phyloP scores from a whole-genome alignment of 2,797 vertebrate species.

The Sternarchorhynchus goeldii region DNA sequence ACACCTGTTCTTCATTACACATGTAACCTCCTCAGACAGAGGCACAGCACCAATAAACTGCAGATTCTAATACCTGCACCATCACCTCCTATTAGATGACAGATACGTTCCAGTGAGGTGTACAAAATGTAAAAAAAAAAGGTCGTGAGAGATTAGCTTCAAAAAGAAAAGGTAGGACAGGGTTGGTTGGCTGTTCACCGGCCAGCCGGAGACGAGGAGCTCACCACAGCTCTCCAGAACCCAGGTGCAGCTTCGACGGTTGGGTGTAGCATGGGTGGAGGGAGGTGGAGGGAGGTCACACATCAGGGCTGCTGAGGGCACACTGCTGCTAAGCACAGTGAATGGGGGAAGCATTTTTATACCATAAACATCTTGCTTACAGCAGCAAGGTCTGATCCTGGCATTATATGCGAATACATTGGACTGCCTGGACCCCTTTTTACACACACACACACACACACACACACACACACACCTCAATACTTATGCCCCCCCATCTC shows the following conservation, averaged over 20 bases:
- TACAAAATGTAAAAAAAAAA: neutral
- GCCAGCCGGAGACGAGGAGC: neutral
- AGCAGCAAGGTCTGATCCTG: constrained; percentile 86
- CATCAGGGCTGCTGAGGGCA: constrained; percentile 71
- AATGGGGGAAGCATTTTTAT: constrained; percentile 78
- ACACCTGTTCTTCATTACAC: constrained; percentile 27
- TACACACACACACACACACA: constrained; percentile 40
- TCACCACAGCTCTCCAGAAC: constrained; percentile 2
- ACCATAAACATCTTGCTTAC: constrained; percentile 86
- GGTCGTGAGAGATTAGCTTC: neutral
- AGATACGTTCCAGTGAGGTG: neutral
- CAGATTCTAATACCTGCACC: neutral
- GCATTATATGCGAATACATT: constrained; percentile 85
- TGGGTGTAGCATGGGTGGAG: constrained; percentile 55
- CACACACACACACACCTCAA: constrained; percentile 49
- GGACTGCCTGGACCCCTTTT: constrained; percentile 70
- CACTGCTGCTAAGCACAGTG: constrained; percentile 75
- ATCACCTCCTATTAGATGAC: neutral
- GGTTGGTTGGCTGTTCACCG: neutral
- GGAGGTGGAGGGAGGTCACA: constrained; percentile 71
- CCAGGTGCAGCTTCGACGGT: neutral
- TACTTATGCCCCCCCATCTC: constrained; percentile 40
- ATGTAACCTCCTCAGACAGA: neutral
- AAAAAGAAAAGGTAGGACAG: neutral
- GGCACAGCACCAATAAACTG: neutral